These are phyloP conservation scores for Antheraea yamamai DNA, from an alignment of 2,888 invertebrate genomes.

Conservation along the genomic window DNA sequence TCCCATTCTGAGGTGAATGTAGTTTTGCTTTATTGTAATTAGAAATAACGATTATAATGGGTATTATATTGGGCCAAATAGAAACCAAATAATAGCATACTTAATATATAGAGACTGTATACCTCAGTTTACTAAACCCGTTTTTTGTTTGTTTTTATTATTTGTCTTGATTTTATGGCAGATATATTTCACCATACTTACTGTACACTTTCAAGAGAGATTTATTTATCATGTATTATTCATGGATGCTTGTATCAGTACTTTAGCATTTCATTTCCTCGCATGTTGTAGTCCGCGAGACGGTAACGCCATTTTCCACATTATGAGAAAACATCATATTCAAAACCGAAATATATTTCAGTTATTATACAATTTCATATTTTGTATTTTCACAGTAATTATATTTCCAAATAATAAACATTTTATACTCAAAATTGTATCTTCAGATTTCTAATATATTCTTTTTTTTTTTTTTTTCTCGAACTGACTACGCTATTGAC, in stretches of 20 bases:
- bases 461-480: too few relatives aligned
- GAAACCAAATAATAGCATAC: too few relatives aligned
- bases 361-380: not conserved
- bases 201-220: slow-evolving; percentile 62
- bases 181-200: slow-evolving; percentile 55
- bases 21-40: not conserved
- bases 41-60: not conserved
- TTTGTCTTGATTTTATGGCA: slow-evolving; percentile 24
- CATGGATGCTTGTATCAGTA: slow-evolving; percentile 59
- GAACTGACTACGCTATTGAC: too few relatives aligned
- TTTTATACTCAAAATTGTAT: not conserved
- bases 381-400: not conserved
- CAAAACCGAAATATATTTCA: slow-evolving; percentile 15
- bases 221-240: slow-evolving; percentile 79
- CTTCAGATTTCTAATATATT: not conserved
- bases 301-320: slow-evolving; percentile 69
- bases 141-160: slow-evolving; percentile 6
- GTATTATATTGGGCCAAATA: too few relatives aligned
- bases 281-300: slow-evolving; percentile 61
- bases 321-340: slow-evolving; percentile 36
- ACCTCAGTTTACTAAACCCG: not conserved
- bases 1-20: not conserved
- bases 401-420: not conserved
- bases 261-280: slow-evolving; percentile 72
- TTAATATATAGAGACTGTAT: not conserved